Evolutionary conservation across 1,140 invertebrate species (phyloP).

Genomic region (Leptonema lineaticorne): DNA sequence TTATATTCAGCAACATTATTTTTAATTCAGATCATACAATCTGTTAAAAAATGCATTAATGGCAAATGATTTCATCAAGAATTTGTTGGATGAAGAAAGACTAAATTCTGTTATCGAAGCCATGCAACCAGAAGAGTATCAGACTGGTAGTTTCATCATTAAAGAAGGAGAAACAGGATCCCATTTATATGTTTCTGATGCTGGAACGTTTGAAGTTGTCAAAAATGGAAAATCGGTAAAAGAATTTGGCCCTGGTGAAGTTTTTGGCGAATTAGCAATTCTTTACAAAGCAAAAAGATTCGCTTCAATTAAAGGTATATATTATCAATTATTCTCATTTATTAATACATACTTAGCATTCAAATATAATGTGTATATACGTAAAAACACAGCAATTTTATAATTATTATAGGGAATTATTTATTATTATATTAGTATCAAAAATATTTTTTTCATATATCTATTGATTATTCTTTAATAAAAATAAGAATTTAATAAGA

Average conservation of each 20-base stretch:
- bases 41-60: constrained; percentile 64
- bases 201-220: constrained; percentile 84
- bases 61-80: constrained; percentile 91
- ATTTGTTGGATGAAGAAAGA: constrained; percentile 82
- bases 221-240: constrained; percentile 77
- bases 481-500: too few species aligned
- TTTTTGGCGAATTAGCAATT: constrained; percentile 92
- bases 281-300: constrained; percentile 90
- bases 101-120: constrained; percentile 84
- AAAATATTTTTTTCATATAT: too few species aligned
- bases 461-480: too few species aligned
- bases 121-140: constrained; percentile 82
- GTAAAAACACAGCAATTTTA: too few species aligned
- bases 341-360: not conserved
- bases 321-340: not conserved
- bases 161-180: constrained; percentile 82
- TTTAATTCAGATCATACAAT: constrained; percentile 51
- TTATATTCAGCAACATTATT: not conserved
- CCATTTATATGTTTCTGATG: constrained; percentile 78
- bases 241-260: constrained; percentile 79
- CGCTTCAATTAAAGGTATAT: constrained; percentile 76
- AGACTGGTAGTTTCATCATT: constrained; percentile 77
- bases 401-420: too few species aligned
- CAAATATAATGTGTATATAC: too few species aligned
- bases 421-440: too few species aligned